Percentiles rank a stretch among this genome's conserved stretches.
phyloP scores from a whole-genome alignment of 2,888 invertebrate genomes.

The Zaprionus bogoriensis region DNA sequence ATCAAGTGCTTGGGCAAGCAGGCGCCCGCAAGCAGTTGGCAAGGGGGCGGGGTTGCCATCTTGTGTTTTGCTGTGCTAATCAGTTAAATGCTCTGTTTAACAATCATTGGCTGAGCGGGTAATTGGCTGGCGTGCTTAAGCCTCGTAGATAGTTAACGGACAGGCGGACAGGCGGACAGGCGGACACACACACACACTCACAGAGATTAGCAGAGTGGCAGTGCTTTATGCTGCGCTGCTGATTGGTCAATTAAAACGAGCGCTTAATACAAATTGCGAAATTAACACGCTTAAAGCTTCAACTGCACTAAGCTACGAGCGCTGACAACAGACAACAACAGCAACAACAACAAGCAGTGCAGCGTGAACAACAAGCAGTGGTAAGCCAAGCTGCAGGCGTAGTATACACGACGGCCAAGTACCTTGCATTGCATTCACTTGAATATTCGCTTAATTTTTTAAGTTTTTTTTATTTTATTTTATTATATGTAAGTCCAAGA shows the following conservation, averaged over 20 bases:
- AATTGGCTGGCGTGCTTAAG: constrained; percentile 37
- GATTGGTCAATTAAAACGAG: constrained; percentile 59
- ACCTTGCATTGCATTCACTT: background rate
- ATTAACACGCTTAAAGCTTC: constrained; percentile 62
- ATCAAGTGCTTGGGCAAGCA: no score
- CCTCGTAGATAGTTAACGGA: constrained; percentile 13
- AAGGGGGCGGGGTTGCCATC: background rate
- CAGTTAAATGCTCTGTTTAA: constrained; percentile 1
- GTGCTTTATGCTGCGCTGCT: constrained; percentile 40
- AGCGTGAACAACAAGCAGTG: constrained; percentile 14
- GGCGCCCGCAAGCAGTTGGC: background rate
- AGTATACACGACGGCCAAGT: background rate
- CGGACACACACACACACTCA: background rate
- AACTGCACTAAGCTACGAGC: constrained; percentile 33
- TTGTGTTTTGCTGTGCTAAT: background rate
- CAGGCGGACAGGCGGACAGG: background rate
- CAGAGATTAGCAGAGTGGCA: constrained; percentile 17
- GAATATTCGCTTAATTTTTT: no score
- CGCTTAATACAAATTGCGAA: constrained; percentile 62
- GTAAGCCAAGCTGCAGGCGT: background rate
- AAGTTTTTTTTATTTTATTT: no score
- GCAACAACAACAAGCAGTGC: constrained; percentile 10
- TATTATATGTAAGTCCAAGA: no score
- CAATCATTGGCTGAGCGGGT: constrained; percentile 29
- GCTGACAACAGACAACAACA: constrained; percentile 29